Evolutionary conservation across 2,888 invertebrate species (phyloP).

Genomic region (Drosophila stalkeri): DNA sequence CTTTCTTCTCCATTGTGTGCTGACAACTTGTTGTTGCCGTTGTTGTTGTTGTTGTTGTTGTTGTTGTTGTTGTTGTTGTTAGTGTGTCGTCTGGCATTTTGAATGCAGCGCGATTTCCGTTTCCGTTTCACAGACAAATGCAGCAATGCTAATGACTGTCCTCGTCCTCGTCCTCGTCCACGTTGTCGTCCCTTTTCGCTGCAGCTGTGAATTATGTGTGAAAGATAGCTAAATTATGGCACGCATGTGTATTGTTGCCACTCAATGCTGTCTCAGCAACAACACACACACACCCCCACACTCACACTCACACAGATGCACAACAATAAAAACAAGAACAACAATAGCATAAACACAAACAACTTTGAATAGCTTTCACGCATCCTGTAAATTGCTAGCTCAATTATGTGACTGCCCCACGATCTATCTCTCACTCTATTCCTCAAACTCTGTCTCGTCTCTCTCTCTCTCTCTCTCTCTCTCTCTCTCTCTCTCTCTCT

Average conservation of each 20-base stretch:
- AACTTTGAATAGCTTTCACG: slow-evolving; percentile 59
- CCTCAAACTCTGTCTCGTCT: neutral
- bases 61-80: slow-evolving; percentile 8
- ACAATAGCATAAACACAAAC: slow-evolving; percentile 47
- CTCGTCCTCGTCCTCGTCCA: neutral
- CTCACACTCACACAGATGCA: slow-evolving; percentile 7
- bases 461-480: neutral
- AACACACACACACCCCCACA: slow-evolving; percentile 5
- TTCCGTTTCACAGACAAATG: slow-evolving; percentile 57
- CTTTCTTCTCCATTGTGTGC: slow-evolving; percentile 50
- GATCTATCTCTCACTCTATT: slow-evolving; percentile 6
- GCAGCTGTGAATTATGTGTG: slow-evolving; percentile 70
- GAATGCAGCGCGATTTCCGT: slow-evolving; percentile 68
- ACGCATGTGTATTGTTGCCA: slow-evolving; percentile 67
- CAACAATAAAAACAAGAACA: slow-evolving; percentile 36
- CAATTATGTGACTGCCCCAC: slow-evolving; percentile 58
- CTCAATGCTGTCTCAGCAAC: slow-evolving; percentile 48
- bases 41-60: slow-evolving; percentile 24
- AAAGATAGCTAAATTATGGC: slow-evolving; percentile 76
- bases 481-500: neutral
- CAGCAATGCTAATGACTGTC: slow-evolving; percentile 54
- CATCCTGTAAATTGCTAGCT: slow-evolving; percentile 64
- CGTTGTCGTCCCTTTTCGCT: neutral
- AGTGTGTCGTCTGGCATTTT: slow-evolving; percentile 55
- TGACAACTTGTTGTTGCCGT: slow-evolving; percentile 46